Evolutionary conservation across 1,140 invertebrate genomes (phyloP).

Genomic region (Archivesica marissinica): DNA sequence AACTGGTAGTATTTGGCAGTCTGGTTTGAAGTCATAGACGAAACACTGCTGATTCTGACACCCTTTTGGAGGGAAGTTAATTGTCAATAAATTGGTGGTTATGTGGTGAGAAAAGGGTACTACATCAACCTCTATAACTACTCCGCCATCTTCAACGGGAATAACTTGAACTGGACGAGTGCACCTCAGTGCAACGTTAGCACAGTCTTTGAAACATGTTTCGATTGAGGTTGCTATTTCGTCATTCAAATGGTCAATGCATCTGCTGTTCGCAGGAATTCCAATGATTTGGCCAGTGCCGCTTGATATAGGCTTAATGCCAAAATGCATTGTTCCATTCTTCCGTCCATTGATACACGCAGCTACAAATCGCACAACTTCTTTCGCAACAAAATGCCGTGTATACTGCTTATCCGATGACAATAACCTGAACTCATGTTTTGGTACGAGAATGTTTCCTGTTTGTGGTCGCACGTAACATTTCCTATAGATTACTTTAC

Average conservation of each 20-base stretch:
- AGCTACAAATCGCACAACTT: not conserved
- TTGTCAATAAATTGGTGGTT: not conserved
- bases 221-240: slow-evolving; percentile 14
- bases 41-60: not conserved
- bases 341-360: slow-evolving; percentile 28
- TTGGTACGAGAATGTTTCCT: slow-evolving; percentile 1
- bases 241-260: slow-evolving; percentile 1
- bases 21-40: not conserved
- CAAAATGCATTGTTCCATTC: slow-evolving; percentile 45
- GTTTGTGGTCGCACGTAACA: not conserved
- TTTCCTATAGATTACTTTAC: not conserved
- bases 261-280: not conserved
- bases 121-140: slow-evolving; percentile 20
- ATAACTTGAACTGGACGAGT: slow-evolving; percentile 5
- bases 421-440: not conserved
- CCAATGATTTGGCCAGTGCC: not conserved
- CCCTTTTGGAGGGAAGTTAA: slow-evolving; percentile 16
- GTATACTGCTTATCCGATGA: not conserved
- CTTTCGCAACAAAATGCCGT: not conserved
- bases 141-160: slow-evolving; percentile 3
- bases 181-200: not conserved
- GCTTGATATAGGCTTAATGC: not conserved
- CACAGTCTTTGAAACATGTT: not conserved
- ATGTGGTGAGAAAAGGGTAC: not conserved
- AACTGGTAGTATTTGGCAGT: not conserved